Percentiles rank a stretch among this genome's conserved stretches.
phyloP scores from a whole-genome alignment of 2,797 vertebrate species.

The Rhinogobio ventralis region DNA sequence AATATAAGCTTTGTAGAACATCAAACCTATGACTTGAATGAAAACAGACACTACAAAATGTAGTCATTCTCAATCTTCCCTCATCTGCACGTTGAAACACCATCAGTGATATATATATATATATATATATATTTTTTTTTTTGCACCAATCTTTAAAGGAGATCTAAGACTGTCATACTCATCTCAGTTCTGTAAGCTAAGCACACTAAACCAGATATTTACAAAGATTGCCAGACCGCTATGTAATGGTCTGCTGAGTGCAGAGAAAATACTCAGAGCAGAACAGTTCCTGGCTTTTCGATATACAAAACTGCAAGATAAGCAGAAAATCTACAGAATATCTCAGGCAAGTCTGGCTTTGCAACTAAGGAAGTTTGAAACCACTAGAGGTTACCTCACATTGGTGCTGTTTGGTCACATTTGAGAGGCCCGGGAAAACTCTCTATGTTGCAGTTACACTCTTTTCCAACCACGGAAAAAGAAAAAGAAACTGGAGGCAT shows the following conservation, averaged over 20 bases:
- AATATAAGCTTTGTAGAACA: background rate
- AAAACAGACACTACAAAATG: background rate
- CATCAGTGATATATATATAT: background rate
- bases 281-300: background rate
- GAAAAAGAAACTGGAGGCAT: constrained; percentile 45
- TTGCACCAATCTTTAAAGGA: background rate
- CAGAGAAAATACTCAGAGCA: constrained; percentile 41
- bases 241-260: constrained; percentile 48
- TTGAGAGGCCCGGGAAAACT: background rate
- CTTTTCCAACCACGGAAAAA: constrained; percentile 58
- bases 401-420: constrained; percentile 27
- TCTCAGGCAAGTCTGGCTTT: constrained; percentile 41
- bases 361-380: constrained; percentile 46
- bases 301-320: constrained; percentile 42
- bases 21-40: background rate
- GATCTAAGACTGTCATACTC: constrained; percentile 26
- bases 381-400: constrained; percentile 22
- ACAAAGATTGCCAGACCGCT: constrained; percentile 18
- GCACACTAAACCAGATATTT: constrained; percentile 36
- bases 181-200: constrained; percentile 29
- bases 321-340: constrained; percentile 38
- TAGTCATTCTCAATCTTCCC: background rate
- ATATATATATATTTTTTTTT: background rate
- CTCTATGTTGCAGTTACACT: constrained; percentile 4
- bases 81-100: background rate